Evolutionary conservation across 2,888 invertebrate species (phyloP).

Genomic region (Leptinotarsa peninsularis): DNA sequence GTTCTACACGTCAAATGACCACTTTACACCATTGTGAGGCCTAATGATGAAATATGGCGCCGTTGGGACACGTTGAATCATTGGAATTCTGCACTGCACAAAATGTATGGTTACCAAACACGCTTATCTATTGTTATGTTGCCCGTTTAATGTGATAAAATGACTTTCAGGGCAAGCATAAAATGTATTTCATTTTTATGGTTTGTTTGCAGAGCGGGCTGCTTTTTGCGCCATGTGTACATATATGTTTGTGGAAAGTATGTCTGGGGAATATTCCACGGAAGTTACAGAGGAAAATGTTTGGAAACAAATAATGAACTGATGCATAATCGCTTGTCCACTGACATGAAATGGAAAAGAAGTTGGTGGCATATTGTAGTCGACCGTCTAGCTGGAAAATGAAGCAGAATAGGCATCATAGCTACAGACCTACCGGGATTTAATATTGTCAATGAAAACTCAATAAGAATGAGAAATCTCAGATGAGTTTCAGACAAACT

Average conservation of each 20-base stretch:
- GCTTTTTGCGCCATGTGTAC: slow-evolving; percentile 11
- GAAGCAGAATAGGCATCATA: too few species aligned
- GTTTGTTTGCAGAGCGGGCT: slow-evolving; percentile 17
- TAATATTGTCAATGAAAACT: too few species aligned
- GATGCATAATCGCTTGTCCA: not conserved
- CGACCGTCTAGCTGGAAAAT: too few species aligned
- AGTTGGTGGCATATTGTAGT: too few species aligned
- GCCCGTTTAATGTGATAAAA: slow-evolving; percentile 34
- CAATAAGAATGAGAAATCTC: too few species aligned
- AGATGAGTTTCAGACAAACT: too few species aligned
- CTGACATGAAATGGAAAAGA: too few species aligned
- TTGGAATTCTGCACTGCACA: slow-evolving; percentile 59
- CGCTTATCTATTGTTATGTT: slow-evolving; percentile 48
- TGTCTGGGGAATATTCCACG: slow-evolving; percentile 8
- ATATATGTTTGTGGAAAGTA: slow-evolving; percentile 4
- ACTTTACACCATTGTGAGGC: slow-evolving; percentile 67
- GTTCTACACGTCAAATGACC: slow-evolving; percentile 69
- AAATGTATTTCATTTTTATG: slow-evolving; percentile 41
- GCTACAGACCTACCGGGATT: too few species aligned
- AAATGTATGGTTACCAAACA: slow-evolving; percentile 35
- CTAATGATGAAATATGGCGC: slow-evolving; percentile 70
- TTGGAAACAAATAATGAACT: not conserved
- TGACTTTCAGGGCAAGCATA: slow-evolving; percentile 44
- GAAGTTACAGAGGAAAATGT: not conserved
- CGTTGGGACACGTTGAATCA: slow-evolving; percentile 68